Conservation (phyloP, 2,113 vertebrate species). For the Siniperca knerii region DNA sequence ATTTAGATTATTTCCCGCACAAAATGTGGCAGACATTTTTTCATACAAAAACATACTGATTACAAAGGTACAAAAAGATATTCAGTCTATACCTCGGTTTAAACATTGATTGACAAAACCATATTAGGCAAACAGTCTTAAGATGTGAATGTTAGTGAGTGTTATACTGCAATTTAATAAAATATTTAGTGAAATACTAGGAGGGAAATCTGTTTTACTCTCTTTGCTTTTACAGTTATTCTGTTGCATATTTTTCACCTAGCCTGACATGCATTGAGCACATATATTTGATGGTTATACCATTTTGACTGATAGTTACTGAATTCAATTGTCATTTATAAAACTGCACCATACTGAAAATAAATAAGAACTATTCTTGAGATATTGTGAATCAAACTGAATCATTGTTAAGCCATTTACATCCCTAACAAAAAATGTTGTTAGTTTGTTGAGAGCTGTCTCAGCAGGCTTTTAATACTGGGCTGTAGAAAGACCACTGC, state of each 20-base stretch:
- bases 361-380: not conserved
- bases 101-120: not conserved
- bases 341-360: not conserved
- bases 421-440: not conserved
- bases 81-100: not conserved
- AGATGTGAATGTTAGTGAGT: not conserved
- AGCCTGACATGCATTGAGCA: not conserved
- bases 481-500: slow-evolving; percentile 6
- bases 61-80: not conserved
- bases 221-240: not conserved
- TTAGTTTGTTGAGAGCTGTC: not conserved
- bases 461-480: slow-evolving; percentile 9
- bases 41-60: not conserved
- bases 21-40: not conserved
- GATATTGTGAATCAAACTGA: not conserved
- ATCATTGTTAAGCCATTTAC: not conserved
- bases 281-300: not conserved
- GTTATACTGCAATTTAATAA: not conserved
- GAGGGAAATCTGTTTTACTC: not conserved
- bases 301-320: not conserved
- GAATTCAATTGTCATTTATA: not conserved
- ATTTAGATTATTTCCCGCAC: not conserved
- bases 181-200: not conserved
- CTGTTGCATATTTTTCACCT: not conserved
- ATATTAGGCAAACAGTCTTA: not conserved